Evolutionary conservation across 1,140 invertebrate genomes (phyloP), one percentile per base, ranked within the genome.

Genomic region (Drosophila sechellia): DNA sequence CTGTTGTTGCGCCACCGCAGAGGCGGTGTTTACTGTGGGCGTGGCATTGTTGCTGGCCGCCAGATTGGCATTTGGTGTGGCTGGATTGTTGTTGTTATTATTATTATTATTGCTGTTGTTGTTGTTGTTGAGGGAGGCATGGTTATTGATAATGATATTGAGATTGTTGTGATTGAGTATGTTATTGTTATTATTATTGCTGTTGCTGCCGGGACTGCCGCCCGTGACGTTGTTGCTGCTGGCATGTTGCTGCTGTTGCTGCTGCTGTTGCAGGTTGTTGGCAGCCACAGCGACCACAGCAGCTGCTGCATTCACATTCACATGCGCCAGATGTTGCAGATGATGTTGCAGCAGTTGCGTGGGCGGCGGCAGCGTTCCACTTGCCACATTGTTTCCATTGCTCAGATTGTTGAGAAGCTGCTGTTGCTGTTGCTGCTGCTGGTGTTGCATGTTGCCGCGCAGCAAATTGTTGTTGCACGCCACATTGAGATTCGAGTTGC

Each of bases 281-380:
- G 74, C 84, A 34, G 80, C 86, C 45, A 83, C 90, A 17, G 83
- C 90, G 5, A 64, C 86, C 48, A 77, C 87, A 8, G 85, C 85
- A 1, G 90, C 90, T 22, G 81, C 90, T 10, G 83, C 83, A 60
- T 90, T 91, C 37, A 90, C 87, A 81, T 92, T 92, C 25, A 90
- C 90, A 77, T 92, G 91, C 8, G 90, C 90, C 75, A 92, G 73
- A 81, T 92, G 91, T 60, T 92, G 91, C 79, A 92, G 61, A 42
- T 91, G 91, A 86, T 92, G 91, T 63, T 92, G 91, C 86, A 92
- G 72, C 77, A 92, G 53, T 63, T 92, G 91, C 50, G 81, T 90
- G 56, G 85, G 81, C 22, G 91, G 89, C 22, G 91, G 91, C 78
- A 92, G 45, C 11, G 55, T 39, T 4, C 70, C 78, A 63, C 71